Evolutionary conservation across 2,888 invertebrate genomes (phyloP).

Genomic region (Boloria euphrosyne): DNA sequence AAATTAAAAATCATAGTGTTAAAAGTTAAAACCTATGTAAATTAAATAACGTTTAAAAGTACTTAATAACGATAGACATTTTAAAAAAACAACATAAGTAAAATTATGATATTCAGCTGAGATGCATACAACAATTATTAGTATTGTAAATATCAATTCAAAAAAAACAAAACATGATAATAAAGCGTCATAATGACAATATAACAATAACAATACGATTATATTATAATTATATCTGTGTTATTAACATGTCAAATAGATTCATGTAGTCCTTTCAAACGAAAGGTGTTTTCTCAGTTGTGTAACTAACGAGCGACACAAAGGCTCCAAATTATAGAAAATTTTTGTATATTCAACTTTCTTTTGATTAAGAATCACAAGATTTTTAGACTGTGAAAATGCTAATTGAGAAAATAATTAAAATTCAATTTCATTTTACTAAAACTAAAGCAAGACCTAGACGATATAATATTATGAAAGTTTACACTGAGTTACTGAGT

Average conservation of each 20-base stretch:
- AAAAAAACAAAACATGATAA: constrained; percentile 15
- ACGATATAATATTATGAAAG: too few species aligned
- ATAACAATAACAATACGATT: neutral
- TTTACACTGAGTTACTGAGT: too few species aligned
- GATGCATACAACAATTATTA: neutral
- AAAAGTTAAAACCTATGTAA: too few species aligned
- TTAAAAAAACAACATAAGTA: neutral
- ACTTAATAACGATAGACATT: too few species aligned
- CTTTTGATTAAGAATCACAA: neutral
- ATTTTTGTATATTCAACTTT: neutral
- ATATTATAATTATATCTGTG: neutral
- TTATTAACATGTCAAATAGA: constrained; percentile 10
- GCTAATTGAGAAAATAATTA: too few species aligned
- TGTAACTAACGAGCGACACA: constrained; percentile 1
- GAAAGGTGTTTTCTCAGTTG: constrained; percentile 7
- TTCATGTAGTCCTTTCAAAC: constrained; percentile 5
- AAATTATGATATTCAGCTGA: neutral
- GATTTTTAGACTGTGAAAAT: too few species aligned
- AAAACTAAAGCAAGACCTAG: too few species aligned
- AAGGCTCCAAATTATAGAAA: constrained; percentile 9
- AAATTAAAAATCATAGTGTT: too few species aligned
- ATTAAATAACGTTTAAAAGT: too few species aligned
- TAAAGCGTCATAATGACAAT: neutral
- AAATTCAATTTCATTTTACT: too few species aligned
- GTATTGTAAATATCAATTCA: neutral